Evolutionary conservation across 2,113 vertebrate genomes (phyloP), one percentile per base, ranked within the genome.

Genomic region (Muntiacus reevesi): DNA sequence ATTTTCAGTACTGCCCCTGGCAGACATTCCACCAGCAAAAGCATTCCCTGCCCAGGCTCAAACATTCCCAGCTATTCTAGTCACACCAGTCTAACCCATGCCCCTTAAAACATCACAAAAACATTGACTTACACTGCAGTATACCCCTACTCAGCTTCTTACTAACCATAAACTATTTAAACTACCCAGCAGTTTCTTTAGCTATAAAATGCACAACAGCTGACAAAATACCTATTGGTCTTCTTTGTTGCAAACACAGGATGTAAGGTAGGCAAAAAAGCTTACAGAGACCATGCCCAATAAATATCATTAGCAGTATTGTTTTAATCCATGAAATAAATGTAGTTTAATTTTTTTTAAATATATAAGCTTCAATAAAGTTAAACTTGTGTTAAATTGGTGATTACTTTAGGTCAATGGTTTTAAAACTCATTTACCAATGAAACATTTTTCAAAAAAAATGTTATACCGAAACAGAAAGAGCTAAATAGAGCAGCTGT

Each of bases 401-500:
- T 78, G 36, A 45, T 86, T 78, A 90, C 88, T 95, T 97, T 71
- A 89, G 82, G 67, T 94, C 94, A 87, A 60, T 36, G 27, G 88
- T 87, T 96, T 96, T 89, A 81, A 54, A 95, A 71, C 21, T 89
- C 79, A 87, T 47, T 57, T 79, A 86, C 85, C 36, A 90, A 85
- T 60, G 30, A 96, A 95, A 87, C 1, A 1, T 8, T 83, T 89
- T 85, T 81, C 54, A 25, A 85, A 71, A 84, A 87, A 89, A 92
- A 71, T 2, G 27, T 27, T 85, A 79, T 4, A 23, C n/a, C 0
- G 23, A 21, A 86, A 85, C 30, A 97, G 76, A 76, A 64, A 87
- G 74, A 74, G 9, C n/a, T n/a, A 85, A 13, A 79, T 40, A 85
- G 19, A 83, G 62, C 36, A 59, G 33, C 79, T 52, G 1, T 13